phyloP scores from a whole-genome alignment of 2,888 invertebrate species.

The Apotomis capreana region DNA sequence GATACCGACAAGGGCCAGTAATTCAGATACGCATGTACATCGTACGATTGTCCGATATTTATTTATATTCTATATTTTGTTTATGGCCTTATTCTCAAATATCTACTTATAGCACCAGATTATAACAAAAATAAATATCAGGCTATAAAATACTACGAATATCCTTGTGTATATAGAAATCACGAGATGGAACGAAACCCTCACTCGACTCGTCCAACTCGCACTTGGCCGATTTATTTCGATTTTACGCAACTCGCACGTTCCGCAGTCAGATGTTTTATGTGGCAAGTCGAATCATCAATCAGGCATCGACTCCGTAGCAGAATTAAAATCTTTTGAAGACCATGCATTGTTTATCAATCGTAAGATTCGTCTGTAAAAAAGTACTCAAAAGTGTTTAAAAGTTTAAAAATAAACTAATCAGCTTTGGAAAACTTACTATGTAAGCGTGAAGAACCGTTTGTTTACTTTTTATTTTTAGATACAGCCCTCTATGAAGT shows the following conservation, averaged over 20 bases:
- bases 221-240: too few species aligned
- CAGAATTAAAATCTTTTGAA: conserved; percentile 33
- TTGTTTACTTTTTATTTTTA: conserved; percentile 31
- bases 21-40: too few species aligned
- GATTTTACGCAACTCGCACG: conserved; percentile 31
- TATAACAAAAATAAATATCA: too few species aligned
- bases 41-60: too few species aligned
- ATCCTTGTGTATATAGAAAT: too few species aligned
- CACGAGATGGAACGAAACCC: too few species aligned
- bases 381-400: conserved; percentile 25
- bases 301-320: conserved; percentile 34
- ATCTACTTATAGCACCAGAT: too few species aligned
- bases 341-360: conserved; percentile 29
- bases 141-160: too few species aligned
- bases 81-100: too few species aligned
- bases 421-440: conserved; percentile 24
- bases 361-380: conserved; percentile 3
- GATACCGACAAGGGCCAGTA: too few species aligned
- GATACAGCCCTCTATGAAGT: conserved; percentile 16
- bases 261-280: conserved; percentile 29
- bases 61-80: too few species aligned
- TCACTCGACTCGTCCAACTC: too few species aligned
- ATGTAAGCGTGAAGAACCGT: conserved; percentile 20
- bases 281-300: conserved; percentile 32
- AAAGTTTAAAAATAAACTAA: conserved; percentile 18